phyloP scores from a whole-genome alignment of 2,888 invertebrate species.

The Gerris lacustris region DNA sequence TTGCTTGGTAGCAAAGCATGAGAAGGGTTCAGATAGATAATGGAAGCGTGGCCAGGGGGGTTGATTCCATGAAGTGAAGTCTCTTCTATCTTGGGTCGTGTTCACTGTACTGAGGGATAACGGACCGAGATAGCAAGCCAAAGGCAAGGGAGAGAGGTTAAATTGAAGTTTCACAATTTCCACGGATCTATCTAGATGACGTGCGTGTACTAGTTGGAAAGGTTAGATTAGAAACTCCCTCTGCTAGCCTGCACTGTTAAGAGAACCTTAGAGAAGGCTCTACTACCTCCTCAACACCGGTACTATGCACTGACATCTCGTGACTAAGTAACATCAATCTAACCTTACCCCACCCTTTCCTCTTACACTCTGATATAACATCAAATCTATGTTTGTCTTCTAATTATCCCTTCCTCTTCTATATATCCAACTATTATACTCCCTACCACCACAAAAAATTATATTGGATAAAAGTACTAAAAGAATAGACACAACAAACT shows the following conservation, averaged over 20 bases:
- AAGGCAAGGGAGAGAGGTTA: background rate
- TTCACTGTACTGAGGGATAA: too few species aligned
- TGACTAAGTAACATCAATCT: slow-evolving; percentile 1
- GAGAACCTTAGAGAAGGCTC: background rate
- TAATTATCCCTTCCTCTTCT: background rate
- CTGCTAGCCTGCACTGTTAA: background rate
- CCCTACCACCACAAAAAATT: background rate
- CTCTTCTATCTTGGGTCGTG: too few species aligned
- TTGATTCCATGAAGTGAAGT: too few species aligned
- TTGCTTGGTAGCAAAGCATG: too few species aligned
- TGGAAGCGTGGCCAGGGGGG: too few species aligned
- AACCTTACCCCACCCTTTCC: background rate
- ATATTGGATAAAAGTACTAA: background rate
- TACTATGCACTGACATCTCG: slow-evolving; percentile 3
- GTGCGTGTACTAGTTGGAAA: background rate
- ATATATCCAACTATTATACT: background rate
- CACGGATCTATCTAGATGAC: background rate
- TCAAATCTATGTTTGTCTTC: slow-evolving; percentile 5
- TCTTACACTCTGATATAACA: background rate
- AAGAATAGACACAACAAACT: too few species aligned
- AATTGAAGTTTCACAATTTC: background rate
- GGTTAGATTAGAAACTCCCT: background rate
- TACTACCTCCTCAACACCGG: background rate
- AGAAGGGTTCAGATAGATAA: too few species aligned
- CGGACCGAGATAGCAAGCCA: too few species aligned